Percentiles rank a stretch among this genome's conserved stretches.
Conservation (phyloP, 2,888 invertebrate species). For the Harmothoe impar region DNA sequence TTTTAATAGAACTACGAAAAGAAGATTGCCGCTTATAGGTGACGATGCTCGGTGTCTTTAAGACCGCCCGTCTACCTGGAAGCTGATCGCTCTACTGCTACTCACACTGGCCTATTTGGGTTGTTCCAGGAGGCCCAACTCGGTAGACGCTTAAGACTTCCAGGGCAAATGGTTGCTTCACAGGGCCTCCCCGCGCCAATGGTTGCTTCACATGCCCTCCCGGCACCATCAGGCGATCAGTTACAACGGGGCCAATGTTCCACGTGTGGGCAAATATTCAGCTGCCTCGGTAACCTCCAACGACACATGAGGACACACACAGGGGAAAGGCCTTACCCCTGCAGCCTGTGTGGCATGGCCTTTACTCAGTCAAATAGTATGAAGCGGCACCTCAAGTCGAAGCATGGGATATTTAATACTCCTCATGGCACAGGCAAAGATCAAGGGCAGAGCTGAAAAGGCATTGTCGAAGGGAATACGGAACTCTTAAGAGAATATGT, state of each 20-base stretch:
- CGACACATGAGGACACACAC: background rate
- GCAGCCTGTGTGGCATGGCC: background rate
- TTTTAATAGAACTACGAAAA: no score
- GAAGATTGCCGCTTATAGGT: no score
- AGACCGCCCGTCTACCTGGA: no score
- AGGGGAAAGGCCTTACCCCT: constrained; percentile 5
- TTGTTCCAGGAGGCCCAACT: background rate
- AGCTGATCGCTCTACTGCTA: background rate
- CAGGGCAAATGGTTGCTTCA: background rate
- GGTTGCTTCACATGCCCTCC: background rate
- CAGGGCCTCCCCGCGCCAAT: background rate
- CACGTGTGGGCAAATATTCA: constrained; percentile 18
- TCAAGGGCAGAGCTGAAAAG: no score
- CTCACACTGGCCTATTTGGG: constrained; percentile 38
- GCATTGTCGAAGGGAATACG: no score
- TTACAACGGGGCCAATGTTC: background rate
- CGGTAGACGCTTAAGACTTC: no score
- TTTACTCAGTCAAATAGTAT: background rate
- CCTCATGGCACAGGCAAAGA: no score
- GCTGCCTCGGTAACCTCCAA: background rate
- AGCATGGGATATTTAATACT: background rate
- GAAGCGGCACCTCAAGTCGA: background rate
- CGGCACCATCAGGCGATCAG: background rate
- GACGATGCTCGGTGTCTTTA: no score
- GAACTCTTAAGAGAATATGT: no score